phyloP scores from a whole-genome alignment of 2,888 invertebrate species.

The Galeruca laticollis region DNA sequence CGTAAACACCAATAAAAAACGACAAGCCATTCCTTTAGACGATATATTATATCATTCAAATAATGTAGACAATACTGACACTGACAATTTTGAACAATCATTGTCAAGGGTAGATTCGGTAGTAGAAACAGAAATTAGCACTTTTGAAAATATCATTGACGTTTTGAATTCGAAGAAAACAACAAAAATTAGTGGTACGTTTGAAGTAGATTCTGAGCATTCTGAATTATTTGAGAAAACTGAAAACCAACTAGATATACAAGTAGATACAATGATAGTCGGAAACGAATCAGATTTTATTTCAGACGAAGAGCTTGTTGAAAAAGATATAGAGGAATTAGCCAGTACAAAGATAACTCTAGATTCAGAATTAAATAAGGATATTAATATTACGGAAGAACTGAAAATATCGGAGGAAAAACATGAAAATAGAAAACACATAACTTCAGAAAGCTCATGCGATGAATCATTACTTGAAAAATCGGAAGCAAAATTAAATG shows the following conservation, averaged over 20 bases:
- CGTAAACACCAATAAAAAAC: slow-evolving; percentile 50
- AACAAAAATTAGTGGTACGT: slow-evolving; percentile 38
- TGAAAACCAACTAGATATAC: slow-evolving; percentile 27
- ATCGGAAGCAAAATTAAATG: slow-evolving; percentile 18
- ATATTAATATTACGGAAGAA: neutral
- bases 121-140: slow-evolving; percentile 64
- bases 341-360: slow-evolving; percentile 10
- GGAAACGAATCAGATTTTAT: slow-evolving; percentile 41
- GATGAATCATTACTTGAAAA: slow-evolving; percentile 4
- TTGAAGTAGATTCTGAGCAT: neutral
- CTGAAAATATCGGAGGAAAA: slow-evolving; percentile 24
- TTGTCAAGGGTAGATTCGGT: slow-evolving; percentile 61
- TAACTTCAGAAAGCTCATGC: slow-evolving; percentile 6
- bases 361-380: neutral
- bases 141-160: slow-evolving; percentile 63
- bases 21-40: slow-evolving; percentile 56
- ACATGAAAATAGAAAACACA: slow-evolving; percentile 10
- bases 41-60: slow-evolving; percentile 46
- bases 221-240: neutral
- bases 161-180: slow-evolving; percentile 51
- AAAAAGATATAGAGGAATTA: slow-evolving; percentile 35
- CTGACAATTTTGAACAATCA: slow-evolving; percentile 48
- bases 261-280: slow-evolving; percentile 26
- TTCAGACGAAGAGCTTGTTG: slow-evolving; percentile 47
- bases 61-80: slow-evolving; percentile 40